Percentiles rank a stretch among this genome's conserved stretches.
These are phyloP conservation scores for Lepas anatifera DNA, from an alignment of 2,888 invertebrate genomes.

Conservation along the genomic window DNA sequence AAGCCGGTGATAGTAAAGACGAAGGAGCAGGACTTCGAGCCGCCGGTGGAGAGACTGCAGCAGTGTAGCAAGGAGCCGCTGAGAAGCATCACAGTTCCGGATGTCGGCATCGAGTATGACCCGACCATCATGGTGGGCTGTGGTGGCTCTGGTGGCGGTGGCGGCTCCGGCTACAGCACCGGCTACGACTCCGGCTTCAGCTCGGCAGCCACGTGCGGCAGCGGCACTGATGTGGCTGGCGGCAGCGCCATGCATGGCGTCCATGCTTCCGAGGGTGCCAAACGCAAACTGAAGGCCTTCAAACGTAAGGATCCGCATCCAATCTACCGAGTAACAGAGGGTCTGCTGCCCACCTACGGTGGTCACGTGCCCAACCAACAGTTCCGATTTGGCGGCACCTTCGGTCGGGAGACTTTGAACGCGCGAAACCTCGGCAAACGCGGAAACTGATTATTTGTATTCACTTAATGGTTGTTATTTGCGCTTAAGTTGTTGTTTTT, in stretches of 20 bases:
- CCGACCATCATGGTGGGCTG: not conserved
- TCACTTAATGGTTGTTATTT: no score
- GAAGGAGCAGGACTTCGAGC: constrained; percentile 41
- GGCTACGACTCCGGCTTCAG: not conserved
- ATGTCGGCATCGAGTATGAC: constrained; percentile 1
- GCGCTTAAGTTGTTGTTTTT: no score
- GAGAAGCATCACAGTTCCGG: not conserved
- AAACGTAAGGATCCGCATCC: not conserved
- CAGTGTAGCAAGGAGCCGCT: constrained; percentile 2
- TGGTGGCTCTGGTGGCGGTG: not conserved
- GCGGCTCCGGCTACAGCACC: not conserved
- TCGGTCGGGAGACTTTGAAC: constrained; percentile 32
- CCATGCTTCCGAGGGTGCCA: not conserved
- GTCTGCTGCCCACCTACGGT: constrained; percentile 60
- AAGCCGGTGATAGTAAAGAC: constrained; percentile 40
- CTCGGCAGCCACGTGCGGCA: no score
- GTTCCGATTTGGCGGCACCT: constrained; percentile 63
- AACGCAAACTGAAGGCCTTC: not conserved
- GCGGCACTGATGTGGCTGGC: no score
- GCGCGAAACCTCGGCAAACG: constrained; percentile 34
- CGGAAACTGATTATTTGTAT: constrained; percentile 52
- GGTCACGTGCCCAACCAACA: constrained; percentile 63
- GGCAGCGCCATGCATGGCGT: no score
- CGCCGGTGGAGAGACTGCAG: constrained; percentile 37
- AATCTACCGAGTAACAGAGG: constrained; percentile 59